Evolutionary conservation across 2,888 invertebrate species (phyloP), one percentile per base, ranked within the genome.

Genomic region (Pyrocoelia pectoralis): DNA sequence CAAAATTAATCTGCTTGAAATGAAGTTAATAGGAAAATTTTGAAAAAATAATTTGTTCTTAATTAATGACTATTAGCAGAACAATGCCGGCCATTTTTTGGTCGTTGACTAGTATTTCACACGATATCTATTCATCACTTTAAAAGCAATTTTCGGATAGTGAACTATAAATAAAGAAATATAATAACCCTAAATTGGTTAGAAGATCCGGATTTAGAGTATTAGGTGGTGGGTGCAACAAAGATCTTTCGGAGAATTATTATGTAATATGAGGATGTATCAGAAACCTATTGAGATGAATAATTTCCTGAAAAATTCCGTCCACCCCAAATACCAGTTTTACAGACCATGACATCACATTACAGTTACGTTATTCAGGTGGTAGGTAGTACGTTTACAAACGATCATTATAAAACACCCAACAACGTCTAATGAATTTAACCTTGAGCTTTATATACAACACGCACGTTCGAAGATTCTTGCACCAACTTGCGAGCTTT

Each of bases 311-410:
- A 33, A 33, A 33, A 33, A 33, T n/a, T 33, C n/a, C 18, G 13
- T 15, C 15, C 56, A 56, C 56, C 61, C 61, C 43, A 54, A 54
- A 53, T 52, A 49, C 46, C 15, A 28, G 15, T 38, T 56, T 56
- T 33, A 53, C 18, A 57, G 14, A 51, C 18, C 56, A 54, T 63
- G 55, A 59, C 63, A 56, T 51, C 62, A 62, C 24, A 56, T 56
- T 66, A 66, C 66, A 63, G 66, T 66, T 66, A 66, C 51, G 56
- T 53, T 60, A 55, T 63, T 50, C 56, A 65, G 50, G 65, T 60
- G 56, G 46, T 63, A 41, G 63, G 58, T 53, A 56, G 52, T 56
- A 64, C 56, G 59, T 43, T 50, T 56, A 64, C 38, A 38, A 56
- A 60, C 64, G 56, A 56, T 64, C 64, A 64, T 64, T 57, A 62